A percentile compares a stretch with the other conserved stretches of the same genome.
Conservation (phyloP, 2,113 vertebrate genomes). For the Gnathonemus longibarbis region DNA sequence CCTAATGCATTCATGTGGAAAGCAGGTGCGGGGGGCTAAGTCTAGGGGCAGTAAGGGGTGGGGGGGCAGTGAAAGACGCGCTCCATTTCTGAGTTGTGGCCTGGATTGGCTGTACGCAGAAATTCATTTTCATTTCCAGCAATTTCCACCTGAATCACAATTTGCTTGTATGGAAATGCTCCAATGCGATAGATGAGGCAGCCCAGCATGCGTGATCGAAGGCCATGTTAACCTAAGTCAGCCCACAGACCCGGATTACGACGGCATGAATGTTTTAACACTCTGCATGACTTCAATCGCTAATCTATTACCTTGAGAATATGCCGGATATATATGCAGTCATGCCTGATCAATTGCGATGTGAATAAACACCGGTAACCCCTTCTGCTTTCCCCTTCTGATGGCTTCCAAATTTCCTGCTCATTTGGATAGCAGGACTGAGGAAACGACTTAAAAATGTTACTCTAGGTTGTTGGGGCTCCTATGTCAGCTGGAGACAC, state of each 20-base stretch:
- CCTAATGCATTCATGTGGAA: background rate
- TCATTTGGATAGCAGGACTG: background rate
- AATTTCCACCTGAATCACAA: background rate
- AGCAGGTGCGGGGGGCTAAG: background rate
- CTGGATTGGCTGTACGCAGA: background rate
- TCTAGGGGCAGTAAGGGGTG: background rate
- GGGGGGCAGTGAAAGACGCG: background rate
- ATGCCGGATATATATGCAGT: background rate
- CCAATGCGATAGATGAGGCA: background rate
- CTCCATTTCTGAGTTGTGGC: background rate
- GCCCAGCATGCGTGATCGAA: background rate
- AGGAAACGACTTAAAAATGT: background rate
- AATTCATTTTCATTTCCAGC: constrained; percentile 13
- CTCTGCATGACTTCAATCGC: background rate
- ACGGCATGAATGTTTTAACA: background rate
- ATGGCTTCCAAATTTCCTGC: background rate
- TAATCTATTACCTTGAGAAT: background rate
- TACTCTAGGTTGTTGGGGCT: background rate
- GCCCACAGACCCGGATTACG: background rate
- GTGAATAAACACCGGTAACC: background rate
- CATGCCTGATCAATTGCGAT: background rate
- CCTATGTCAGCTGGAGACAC: background rate
- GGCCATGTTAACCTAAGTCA: background rate
- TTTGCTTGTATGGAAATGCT: background rate
- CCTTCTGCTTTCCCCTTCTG: background rate